Percentiles rank a stretch among this genome's conserved stretches.
These are phyloP conservation scores for Apis cerana DNA, from an alignment of 1,140 invertebrate genomes.

Conservation along the genomic window DNA sequence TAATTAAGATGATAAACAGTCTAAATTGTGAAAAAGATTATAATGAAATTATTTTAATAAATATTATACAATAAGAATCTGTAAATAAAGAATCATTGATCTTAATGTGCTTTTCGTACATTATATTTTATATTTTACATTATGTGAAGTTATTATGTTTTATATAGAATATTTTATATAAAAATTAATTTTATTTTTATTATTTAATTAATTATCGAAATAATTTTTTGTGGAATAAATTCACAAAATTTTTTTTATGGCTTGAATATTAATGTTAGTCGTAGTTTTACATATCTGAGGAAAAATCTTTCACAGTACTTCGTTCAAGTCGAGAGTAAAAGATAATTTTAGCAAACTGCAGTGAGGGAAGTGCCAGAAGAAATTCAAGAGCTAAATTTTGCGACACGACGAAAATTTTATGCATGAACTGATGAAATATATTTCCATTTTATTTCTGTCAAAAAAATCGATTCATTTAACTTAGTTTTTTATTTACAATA, in stretches of 20 bases:
- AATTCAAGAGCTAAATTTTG: constrained; percentile 42
- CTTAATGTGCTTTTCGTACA: no score
- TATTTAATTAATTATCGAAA: no score
- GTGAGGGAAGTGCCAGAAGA: constrained; percentile 18
- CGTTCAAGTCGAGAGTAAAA: constrained; percentile 16
- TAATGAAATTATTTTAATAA: no score
- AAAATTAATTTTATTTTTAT: not conserved
- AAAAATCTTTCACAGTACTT: constrained; percentile 25
- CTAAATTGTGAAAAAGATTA: no score
- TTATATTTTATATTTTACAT: no score
- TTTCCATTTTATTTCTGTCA: not conserved
- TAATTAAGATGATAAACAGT: no score
- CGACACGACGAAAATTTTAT: constrained; percentile 39
- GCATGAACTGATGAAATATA: constrained; percentile 16
- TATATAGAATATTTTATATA: not conserved
- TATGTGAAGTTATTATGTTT: no score
- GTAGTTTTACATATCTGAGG: not conserved
- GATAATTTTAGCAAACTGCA: constrained; percentile 52
- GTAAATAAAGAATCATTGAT: no score
- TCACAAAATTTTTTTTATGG: no score
- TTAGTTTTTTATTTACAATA: not conserved
- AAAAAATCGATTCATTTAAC: constrained; percentile 1
- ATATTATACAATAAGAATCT: no score
- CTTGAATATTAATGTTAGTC: not conserved
- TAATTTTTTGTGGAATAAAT: no score